Evolutionary conservation across 2,888 invertebrate genomes (phyloP).

Genomic region (Maniola hyperantus): DNA sequence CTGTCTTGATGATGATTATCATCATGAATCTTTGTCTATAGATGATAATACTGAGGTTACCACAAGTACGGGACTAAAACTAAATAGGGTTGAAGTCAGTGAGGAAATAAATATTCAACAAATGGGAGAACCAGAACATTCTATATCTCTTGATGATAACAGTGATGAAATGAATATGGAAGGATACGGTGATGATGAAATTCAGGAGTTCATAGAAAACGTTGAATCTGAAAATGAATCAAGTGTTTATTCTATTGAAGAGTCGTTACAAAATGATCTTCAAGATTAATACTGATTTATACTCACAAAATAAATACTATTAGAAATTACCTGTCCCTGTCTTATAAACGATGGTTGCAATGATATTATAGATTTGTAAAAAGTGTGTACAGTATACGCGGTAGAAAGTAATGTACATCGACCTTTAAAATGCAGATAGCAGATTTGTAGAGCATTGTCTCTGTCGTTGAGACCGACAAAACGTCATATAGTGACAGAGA

Average conservation of each 20-base stretch:
- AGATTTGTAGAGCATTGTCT: too few relatives aligned
- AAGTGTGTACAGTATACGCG: too few relatives aligned
- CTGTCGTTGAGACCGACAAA: too few relatives aligned
- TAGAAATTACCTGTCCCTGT: too few relatives aligned
- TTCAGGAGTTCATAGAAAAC: constrained; percentile 23
- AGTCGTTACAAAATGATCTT: constrained; percentile 14
- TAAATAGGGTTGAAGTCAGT: constrained; percentile 7
- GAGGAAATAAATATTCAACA: constrained; percentile 14
- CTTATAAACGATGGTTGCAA: too few relatives aligned
- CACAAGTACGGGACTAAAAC: background rate
- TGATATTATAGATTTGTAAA: too few relatives aligned
- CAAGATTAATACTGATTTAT: background rate
- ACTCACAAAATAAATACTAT: too few relatives aligned
- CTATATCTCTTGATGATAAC: constrained; percentile 15
- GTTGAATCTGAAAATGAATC: constrained; percentile 15
- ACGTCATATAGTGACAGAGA: too few relatives aligned
- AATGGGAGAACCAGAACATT: constrained; percentile 19
- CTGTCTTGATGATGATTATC: background rate
- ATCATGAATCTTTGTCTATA: background rate
- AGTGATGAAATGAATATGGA: background rate
- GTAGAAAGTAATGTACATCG: too few relatives aligned
- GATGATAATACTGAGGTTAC: background rate
- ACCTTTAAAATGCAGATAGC: too few relatives aligned
- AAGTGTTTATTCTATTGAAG: constrained; percentile 18
- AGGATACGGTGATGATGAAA: constrained; percentile 31